Conservation (phyloP, 92 coral and sea anemone species). For the Zoanthus solanderi region DNA sequence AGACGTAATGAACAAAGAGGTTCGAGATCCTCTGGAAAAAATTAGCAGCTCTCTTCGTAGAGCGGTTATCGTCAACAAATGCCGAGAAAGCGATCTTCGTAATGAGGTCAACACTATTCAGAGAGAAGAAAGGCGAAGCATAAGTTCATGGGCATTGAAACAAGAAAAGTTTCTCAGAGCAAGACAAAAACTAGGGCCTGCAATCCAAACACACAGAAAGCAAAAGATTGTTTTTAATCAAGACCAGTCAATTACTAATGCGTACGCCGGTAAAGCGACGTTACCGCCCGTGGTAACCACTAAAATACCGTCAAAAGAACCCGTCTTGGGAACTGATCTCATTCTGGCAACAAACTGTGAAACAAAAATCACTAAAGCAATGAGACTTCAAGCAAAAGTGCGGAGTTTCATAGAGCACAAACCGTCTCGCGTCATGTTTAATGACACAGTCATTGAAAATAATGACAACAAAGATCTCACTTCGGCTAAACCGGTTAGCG, state of each 20-base stretch:
- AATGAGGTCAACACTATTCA: constrained; percentile 83
- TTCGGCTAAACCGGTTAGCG: background rate
- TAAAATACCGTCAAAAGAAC: constrained; percentile 13
- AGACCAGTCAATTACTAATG: background rate
- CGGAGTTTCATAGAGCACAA: constrained; percentile 46
- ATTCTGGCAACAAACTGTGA: constrained; percentile 13
- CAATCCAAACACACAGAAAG: constrained; percentile 23
- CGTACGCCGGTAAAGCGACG: background rate
- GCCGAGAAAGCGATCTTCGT: constrained; percentile 80
- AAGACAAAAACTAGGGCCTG: constrained; percentile 77
- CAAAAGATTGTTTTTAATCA: background rate
- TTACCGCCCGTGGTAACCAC: constrained; percentile 33
- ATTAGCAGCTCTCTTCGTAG: constrained; percentile 89
- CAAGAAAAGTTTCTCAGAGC: constrained; percentile 88
- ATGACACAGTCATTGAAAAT: background rate
- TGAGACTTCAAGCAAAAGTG: constrained; percentile 43
- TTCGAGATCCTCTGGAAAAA: constrained; percentile 84
- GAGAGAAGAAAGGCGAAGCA: constrained; percentile 77
- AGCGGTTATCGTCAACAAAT: constrained; percentile 86
- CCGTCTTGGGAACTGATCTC: constrained; percentile 7
- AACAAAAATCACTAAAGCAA: constrained; percentile 6
- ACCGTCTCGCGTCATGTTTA: constrained; percentile 4
- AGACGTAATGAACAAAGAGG: constrained; percentile 75
- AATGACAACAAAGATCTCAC: background rate
- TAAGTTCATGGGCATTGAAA: constrained; percentile 80